Percentiles rank a stretch among this genome's conserved stretches.
Conservation (phyloP, 1,140 invertebrate species). For the Diuraphis noxia region DNA sequence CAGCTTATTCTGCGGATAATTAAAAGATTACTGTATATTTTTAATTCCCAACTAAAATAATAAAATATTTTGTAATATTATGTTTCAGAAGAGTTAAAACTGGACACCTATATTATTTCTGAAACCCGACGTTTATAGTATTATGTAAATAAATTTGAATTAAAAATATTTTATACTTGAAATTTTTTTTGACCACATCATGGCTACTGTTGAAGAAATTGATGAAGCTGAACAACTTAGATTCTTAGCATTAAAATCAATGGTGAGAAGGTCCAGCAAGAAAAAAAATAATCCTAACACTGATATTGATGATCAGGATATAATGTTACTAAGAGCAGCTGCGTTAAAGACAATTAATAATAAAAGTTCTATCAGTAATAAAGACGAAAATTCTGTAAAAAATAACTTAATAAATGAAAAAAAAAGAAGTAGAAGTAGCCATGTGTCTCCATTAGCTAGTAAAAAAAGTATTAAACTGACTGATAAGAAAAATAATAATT, state of each 20-base stretch:
- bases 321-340: constrained; percentile 34
- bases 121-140: not conserved
- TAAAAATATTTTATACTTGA: not conserved
- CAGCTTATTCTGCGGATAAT: too few species aligned
- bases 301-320: constrained; percentile 25
- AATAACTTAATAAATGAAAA: not conserved
- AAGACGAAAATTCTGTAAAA: not conserved
- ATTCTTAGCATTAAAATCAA: constrained; percentile 36
- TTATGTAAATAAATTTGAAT: not conserved
- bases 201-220: constrained; percentile 28
- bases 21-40: not conserved
- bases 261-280: not conserved
- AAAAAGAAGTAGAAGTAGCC: not conserved
- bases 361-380: not conserved
- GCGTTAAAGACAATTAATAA: constrained; percentile 12
- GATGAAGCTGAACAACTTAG: constrained; percentile 48
- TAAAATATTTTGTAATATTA: not conserved
- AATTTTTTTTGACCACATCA: not conserved
- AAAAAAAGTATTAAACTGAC: not conserved
- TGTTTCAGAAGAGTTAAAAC: not conserved
- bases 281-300: not conserved
- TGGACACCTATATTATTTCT: not conserved
- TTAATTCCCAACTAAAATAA: not conserved
- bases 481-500: not conserved
- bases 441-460: not conserved